A percentile compares a stretch with the other conserved stretches of the same genome.
Conservation (phyloP, 2,797 vertebrate species). For the Streptopelia turtur region DNA sequence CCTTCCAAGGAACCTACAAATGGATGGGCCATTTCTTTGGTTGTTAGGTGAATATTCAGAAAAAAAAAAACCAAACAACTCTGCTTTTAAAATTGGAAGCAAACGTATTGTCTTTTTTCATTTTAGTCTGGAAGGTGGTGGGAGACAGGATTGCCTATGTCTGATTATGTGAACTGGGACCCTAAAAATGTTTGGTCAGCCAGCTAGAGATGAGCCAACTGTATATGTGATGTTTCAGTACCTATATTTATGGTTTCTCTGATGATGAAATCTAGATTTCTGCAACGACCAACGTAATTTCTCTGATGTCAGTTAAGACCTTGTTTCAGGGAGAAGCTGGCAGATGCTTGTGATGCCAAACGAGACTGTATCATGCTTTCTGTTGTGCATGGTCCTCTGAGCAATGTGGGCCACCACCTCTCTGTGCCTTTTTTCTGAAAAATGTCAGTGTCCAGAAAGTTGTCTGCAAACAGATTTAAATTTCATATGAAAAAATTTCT, state of each 20-base stretch:
- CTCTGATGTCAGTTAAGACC: not conserved
- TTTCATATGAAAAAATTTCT: not conserved
- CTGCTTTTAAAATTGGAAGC: not conserved
- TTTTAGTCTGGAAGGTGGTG: not conserved
- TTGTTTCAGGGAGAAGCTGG: not conserved
- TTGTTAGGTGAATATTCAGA: not conserved
- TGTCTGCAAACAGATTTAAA: not conserved
- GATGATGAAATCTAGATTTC: constrained; percentile 15
- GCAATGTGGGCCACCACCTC: not conserved
- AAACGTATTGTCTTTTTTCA: not conserved
- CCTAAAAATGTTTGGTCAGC: not conserved
- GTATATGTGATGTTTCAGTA: not conserved
- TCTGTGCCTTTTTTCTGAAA: not conserved
- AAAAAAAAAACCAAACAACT: no score
- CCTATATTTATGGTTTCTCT: not conserved
- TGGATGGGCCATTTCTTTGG: not conserved
- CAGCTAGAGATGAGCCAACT: not conserved
- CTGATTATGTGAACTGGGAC: not conserved
- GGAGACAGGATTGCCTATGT: not conserved
- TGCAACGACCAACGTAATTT: not conserved
- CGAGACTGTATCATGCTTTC: not conserved
- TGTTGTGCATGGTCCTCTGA: not conserved
- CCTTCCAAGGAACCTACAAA: not conserved
- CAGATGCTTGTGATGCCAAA: not conserved
- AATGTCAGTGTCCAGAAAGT: not conserved